A percentile compares a stretch with the other conserved stretches of the same genome.
These are phyloP conservation scores for Heterocephalus glaber DNA, from an alignment of 2,113 vertebrate species.

Conservation along the genomic window DNA sequence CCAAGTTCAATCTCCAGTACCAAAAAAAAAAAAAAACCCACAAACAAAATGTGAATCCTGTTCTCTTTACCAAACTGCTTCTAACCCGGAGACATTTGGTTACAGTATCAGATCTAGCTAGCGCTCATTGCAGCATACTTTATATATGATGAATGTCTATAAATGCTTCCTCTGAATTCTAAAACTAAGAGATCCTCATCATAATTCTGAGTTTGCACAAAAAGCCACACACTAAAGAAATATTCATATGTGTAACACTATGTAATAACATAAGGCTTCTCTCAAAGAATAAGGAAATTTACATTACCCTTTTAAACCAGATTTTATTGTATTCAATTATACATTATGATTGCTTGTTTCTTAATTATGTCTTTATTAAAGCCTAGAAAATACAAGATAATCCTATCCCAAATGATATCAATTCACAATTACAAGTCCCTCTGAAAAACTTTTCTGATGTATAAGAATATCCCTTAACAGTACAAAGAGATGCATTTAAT, in stretches of 20 bases:
- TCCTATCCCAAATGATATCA: constrained; percentile 1
- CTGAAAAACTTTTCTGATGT: constrained; percentile 73
- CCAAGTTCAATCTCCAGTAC: too few relatives aligned
- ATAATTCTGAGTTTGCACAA: constrained; percentile 20
- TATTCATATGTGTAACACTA: constrained; percentile 28
- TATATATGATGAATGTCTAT: background rate
- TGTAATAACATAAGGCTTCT: constrained; percentile 56
- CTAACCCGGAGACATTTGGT: constrained; percentile 6
- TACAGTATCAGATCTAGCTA: background rate
- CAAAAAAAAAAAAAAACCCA: too few relatives aligned
- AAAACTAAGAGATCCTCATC: constrained; percentile 29
- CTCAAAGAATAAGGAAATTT: constrained; percentile 56
- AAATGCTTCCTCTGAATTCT: constrained; percentile 34
- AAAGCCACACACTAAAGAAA: constrained; percentile 45
- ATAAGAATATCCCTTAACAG: constrained; percentile 59
- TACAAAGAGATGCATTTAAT: constrained; percentile 29
- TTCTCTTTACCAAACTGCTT: constrained; percentile 36
- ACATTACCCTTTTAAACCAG: constrained; percentile 54
- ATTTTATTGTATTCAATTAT: constrained; percentile 71
- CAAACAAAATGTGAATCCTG: background rate
- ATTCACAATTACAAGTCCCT: constrained; percentile 66
- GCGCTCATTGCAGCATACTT: background rate
- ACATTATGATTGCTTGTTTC: constrained; percentile 54
- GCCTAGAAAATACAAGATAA: constrained; percentile 59
- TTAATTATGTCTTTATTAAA: constrained; percentile 71